Percentiles rank a stretch among this genome's conserved stretches.
These are phyloP conservation scores for Lacanobia wlatinum DNA, from an alignment of 2,888 invertebrate species.

Conservation along the genomic window DNA sequence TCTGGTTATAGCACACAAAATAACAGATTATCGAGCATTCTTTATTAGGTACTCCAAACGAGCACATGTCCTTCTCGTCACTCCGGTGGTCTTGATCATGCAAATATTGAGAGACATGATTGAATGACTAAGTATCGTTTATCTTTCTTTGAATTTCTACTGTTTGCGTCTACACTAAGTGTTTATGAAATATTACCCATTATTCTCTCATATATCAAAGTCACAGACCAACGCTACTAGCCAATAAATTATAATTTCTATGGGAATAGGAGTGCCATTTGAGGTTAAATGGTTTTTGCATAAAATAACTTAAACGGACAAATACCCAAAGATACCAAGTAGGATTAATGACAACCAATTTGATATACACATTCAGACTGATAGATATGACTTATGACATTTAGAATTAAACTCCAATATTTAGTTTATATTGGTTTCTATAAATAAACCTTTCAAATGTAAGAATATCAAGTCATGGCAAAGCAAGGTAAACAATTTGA, in stretches of 20 bases:
- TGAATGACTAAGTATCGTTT: slow-evolving; percentile 10
- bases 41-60: slow-evolving; percentile 56
- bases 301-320: slow-evolving; percentile 43
- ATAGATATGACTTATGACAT: slow-evolving; percentile 51
- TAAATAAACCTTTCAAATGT: neutral
- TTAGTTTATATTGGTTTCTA: slow-evolving; percentile 27
- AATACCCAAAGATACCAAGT: slow-evolving; percentile 28
- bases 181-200: slow-evolving; percentile 42
- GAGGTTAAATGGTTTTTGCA: slow-evolving; percentile 54
- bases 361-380: slow-evolving; percentile 45
- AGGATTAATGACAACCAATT: slow-evolving; percentile 52
- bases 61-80: slow-evolving; percentile 23
- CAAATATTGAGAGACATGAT: slow-evolving; percentile 40
- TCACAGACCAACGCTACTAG: slow-evolving; percentile 48
- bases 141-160: slow-evolving; percentile 5
- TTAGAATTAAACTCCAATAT: slow-evolving; percentile 32
- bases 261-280: slow-evolving; percentile 43
- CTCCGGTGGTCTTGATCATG: slow-evolving; percentile 63
- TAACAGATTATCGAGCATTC: slow-evolving; percentile 63
- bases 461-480: neutral
- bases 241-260: slow-evolving; percentile 57
- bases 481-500: neutral
- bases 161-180: slow-evolving; percentile 18
- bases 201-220: slow-evolving; percentile 50
- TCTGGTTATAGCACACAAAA: slow-evolving; percentile 68